These are phyloP conservation scores for Euzophera pinguis DNA, from an alignment of 2,888 invertebrate species.

Conservation along the genomic window DNA sequence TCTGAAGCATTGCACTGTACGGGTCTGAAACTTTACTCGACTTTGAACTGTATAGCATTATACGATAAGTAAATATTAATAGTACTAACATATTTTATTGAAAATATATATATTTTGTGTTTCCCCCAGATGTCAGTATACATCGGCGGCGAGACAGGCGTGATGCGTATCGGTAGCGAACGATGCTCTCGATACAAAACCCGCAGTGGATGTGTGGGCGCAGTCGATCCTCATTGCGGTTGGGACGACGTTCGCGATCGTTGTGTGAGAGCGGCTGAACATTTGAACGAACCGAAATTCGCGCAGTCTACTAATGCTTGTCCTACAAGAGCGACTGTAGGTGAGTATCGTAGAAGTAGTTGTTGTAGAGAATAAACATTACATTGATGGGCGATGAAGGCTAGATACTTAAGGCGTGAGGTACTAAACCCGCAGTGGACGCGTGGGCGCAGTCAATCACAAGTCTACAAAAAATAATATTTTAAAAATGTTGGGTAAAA, in stretches of 20 bases:
- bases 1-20: too few species aligned
- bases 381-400: neutral
- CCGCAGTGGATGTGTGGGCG: conserved; percentile 86
- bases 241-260: conserved; percentile 90
- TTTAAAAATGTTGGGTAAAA: too few species aligned
- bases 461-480: too few species aligned
- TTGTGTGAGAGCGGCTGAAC: conserved; percentile 82
- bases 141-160: conserved; percentile 83
- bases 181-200: conserved; percentile 88
- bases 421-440: conserved; percentile 84
- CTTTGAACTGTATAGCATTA: too few species aligned
- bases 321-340: conserved; percentile 33
- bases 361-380: neutral
- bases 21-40: too few species aligned
- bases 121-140: conserved; percentile 84
- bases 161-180: conserved; percentile 87
- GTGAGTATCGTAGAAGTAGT: conserved; percentile 20
- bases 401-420: conserved; percentile 81
- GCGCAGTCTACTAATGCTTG: conserved; percentile 86
- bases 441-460: conserved; percentile 93
- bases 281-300: conserved; percentile 88
- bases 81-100: too few species aligned
- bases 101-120: too few species aligned
- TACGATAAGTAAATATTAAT: too few species aligned
- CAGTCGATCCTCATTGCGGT: conserved; percentile 96